These are phyloP conservation scores for Epirrita christyi DNA, from an alignment of 2,888 invertebrate genomes.

Conservation along the genomic window DNA sequence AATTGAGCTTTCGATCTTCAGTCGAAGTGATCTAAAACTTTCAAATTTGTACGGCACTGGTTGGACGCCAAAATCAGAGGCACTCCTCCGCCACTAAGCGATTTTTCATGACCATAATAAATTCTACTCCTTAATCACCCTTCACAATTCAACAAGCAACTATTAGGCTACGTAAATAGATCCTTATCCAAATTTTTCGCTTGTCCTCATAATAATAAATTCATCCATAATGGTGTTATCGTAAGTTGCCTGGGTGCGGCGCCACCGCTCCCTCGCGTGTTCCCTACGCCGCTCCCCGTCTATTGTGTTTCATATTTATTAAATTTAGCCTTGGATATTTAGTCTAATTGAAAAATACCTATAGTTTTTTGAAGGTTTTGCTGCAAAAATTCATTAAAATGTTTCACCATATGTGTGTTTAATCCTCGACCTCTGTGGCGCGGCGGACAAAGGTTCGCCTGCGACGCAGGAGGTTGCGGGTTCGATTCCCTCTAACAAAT, in stretches of 20 bases:
- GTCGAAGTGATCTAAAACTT: background rate
- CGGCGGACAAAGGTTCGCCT: no score
- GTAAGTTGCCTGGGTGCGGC: slow-evolving; percentile 15
- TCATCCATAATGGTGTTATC: slow-evolving; percentile 13
- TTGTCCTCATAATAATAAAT: slow-evolving; percentile 28
- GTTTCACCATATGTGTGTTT: no score
- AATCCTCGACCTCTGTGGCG: no score
- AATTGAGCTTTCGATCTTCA: no score
- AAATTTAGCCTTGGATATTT: background rate
- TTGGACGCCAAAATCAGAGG: background rate
- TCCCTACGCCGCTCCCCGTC: slow-evolving; percentile 23
- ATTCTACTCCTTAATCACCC: slow-evolving; percentile 8
- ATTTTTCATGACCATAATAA: slow-evolving; percentile 14
- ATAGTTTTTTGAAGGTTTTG: background rate
- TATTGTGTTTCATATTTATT: slow-evolving; percentile 27
- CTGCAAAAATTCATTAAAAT: no score
- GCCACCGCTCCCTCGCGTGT: slow-evolving; percentile 16
- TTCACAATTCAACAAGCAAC: slow-evolving; percentile 2
- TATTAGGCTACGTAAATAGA: slow-evolving; percentile 13
- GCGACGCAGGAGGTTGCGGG: no score
- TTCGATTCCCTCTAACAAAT: no score
- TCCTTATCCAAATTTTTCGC: slow-evolving; percentile 25
- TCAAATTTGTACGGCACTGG: background rate
- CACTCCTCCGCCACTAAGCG: background rate
- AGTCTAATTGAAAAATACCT: no score